Base-by-base conservation (phyloP, 2,888 invertebrate genomes). In the Spisula solida region DNA sequence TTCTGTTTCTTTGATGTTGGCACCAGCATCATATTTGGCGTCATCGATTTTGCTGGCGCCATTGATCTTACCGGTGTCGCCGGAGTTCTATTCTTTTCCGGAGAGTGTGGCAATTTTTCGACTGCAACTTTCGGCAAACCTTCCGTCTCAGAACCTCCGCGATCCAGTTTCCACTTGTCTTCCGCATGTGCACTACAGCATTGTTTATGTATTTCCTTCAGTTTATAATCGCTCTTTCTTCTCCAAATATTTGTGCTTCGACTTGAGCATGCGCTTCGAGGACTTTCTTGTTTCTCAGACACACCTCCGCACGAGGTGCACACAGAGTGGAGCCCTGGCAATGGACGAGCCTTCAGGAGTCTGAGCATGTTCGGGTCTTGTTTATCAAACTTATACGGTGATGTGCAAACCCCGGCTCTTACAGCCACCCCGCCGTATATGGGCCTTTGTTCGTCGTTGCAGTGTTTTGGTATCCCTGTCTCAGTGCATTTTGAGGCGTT, bases 221-320 rank as follows among this genome's bases (percentile, higher is more conserved):
- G 16, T 66, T 66, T 51, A 66, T 34, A n/a, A 2, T n/a, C 48
- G 34, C 75, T 75, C 18, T 75, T 31, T 75, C 34, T 75, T 34
- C 66, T 86, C 20, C 29, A 29, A 18, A 56, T 81, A 55, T 25
- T 18, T 48, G 18, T 51, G 4, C 56, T 80, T 60, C 51, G 51
- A 18, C 70, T 47, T 29, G 47, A 48, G n/a, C 70, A 34, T 29
- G 47, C 31, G n/a, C 75, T 78, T 20, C 79, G 31, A 12, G 88
- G 81, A 29, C 56, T 83, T 29, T 82, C 81, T 82, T 75, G 60
- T n/a, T 25, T 60, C 34, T 86, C 84, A 29, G 80, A 89, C 5
- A 91, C 86, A 20, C 89, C 75, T 0, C 91, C 91, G 47, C 91
- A 91, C 1, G 86, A 81, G 1, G 89, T 86, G 66, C 91, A 91